Evolutionary conservation across 2,888 invertebrate genomes (phyloP).

Genomic region (Polietes domitor): DNA sequence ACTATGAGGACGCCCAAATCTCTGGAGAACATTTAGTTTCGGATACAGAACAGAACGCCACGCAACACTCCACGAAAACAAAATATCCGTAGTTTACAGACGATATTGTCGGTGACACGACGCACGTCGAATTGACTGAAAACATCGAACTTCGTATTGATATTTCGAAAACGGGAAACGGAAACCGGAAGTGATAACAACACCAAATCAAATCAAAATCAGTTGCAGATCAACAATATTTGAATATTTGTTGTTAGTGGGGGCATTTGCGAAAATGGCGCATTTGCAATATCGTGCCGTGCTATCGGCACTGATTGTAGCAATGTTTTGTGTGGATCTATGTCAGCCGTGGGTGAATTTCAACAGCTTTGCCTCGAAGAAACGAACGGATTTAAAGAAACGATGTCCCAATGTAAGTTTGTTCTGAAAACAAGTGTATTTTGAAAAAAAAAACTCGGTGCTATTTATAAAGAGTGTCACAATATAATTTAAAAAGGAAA

Average conservation of each 20-base stretch:
- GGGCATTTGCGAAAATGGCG: slow-evolving; percentile 34
- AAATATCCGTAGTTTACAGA: slow-evolving; percentile 54
- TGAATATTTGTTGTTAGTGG: neutral
- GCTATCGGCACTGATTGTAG: slow-evolving; percentile 35
- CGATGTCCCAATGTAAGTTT: slow-evolving; percentile 75
- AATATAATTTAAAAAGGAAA: no score
- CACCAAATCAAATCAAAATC: neutral
- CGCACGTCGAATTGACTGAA: slow-evolving; percentile 13
- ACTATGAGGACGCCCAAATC: slow-evolving; percentile 41
- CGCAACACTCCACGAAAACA: slow-evolving; percentile 22
- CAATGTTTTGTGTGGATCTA: slow-evolving; percentile 60
- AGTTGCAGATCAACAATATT: neutral
- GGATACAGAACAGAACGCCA: slow-evolving; percentile 28
- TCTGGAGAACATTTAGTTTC: slow-evolving; percentile 43
- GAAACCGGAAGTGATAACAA: slow-evolving; percentile 56
- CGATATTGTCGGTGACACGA: slow-evolving; percentile 56
- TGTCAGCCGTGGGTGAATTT: slow-evolving; percentile 72
- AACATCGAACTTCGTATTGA: neutral
- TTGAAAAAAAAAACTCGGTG: no score
- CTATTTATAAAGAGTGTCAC: no score
- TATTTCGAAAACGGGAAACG: slow-evolving; percentile 44
- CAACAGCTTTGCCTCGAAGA: slow-evolving; percentile 73
- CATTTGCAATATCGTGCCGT: slow-evolving; percentile 15
- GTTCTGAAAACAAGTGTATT: no score
- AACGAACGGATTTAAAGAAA: slow-evolving; percentile 74